A percentile compares a stretch with the other conserved stretches of the same genome.
These are phyloP conservation scores for Meteorus cinctellus DNA, from an alignment of 2,888 invertebrate genomes.

Conservation along the genomic window DNA sequence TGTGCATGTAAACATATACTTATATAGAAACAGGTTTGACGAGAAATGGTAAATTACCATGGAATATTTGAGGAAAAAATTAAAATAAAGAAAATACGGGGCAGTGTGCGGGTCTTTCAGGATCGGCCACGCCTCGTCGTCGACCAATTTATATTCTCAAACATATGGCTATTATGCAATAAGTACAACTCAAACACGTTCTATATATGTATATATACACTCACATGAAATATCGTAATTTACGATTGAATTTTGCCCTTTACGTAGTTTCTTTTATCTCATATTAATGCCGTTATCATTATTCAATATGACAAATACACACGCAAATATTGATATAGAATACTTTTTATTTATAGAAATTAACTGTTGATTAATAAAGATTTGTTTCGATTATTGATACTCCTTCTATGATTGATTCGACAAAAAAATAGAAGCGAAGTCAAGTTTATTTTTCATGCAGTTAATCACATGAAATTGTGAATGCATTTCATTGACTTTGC, in stretches of 20 bases:
- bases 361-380: slow-evolving; percentile 27
- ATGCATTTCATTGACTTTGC: slow-evolving; percentile 16
- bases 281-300: neutral
- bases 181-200: slow-evolving; percentile 10
- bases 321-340: neutral
- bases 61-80: slow-evolving; percentile 23
- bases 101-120: slow-evolving; percentile 25
- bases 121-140: slow-evolving; percentile 37
- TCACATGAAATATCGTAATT: neutral
- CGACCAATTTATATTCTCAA: slow-evolving; percentile 38
- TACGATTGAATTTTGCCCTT: neutral
- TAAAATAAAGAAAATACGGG: slow-evolving; percentile 33
- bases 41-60: slow-evolving; percentile 15
- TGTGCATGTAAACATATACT: neutral
- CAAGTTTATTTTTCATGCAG: neutral
- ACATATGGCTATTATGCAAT: slow-evolving; percentile 36
- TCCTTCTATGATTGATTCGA: neutral
- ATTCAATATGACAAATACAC: neutral
- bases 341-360: neutral
- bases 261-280: neutral
- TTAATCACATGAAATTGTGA: slow-evolving; percentile 12
- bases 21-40: slow-evolving; percentile 2
- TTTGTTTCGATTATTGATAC: slow-evolving; percentile 6
- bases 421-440: neutral
- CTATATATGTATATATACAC: neutral